Conservation (phyloP, 2,888 invertebrate species). For the Gymnosoma rotundatum region DNA sequence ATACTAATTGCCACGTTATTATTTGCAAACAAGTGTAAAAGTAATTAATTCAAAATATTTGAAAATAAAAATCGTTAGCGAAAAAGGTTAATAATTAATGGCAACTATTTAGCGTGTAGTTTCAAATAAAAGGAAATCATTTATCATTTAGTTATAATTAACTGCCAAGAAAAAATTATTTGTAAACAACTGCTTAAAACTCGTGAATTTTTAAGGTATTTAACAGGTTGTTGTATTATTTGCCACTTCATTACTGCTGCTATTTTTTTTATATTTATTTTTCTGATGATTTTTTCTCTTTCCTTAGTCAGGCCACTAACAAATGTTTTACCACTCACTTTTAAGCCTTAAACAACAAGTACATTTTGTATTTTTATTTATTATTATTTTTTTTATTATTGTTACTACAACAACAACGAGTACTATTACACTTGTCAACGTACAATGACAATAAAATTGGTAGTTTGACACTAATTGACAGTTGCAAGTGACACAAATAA, state of each 20-base stretch:
- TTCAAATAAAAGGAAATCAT: slow-evolving; percentile 52
- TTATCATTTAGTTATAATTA: slow-evolving; percentile 46
- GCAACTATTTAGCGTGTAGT: slow-evolving; percentile 35
- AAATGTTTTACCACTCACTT: slow-evolving; percentile 69
- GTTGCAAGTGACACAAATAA: slow-evolving; percentile 73
- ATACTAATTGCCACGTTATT: no score
- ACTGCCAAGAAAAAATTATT: slow-evolving; percentile 24
- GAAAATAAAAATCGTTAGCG: slow-evolving; percentile 8
- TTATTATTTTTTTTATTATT: slow-evolving; percentile 23
- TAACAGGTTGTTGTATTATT: slow-evolving; percentile 46
- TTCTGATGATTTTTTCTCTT: background rate
- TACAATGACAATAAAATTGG: slow-evolving; percentile 73
- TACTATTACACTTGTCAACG: slow-evolving; percentile 70
- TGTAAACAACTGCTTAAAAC: slow-evolving; percentile 31
- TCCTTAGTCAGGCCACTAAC: slow-evolving; percentile 21
- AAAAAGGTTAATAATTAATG: slow-evolving; percentile 27
- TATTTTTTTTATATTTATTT: background rate
- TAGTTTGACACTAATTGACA: slow-evolving; percentile 75
- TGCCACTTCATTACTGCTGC: slow-evolving; percentile 40
- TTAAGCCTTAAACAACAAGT: slow-evolving; percentile 54
- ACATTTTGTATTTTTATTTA: slow-evolving; percentile 26
- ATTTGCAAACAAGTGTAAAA: no score
- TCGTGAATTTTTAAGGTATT: slow-evolving; percentile 43
- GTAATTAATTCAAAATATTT: background rate
- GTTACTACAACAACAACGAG: background rate